Conservation (phyloP, 2,797 vertebrate species). For the Hipposideros larvatus region DNA sequence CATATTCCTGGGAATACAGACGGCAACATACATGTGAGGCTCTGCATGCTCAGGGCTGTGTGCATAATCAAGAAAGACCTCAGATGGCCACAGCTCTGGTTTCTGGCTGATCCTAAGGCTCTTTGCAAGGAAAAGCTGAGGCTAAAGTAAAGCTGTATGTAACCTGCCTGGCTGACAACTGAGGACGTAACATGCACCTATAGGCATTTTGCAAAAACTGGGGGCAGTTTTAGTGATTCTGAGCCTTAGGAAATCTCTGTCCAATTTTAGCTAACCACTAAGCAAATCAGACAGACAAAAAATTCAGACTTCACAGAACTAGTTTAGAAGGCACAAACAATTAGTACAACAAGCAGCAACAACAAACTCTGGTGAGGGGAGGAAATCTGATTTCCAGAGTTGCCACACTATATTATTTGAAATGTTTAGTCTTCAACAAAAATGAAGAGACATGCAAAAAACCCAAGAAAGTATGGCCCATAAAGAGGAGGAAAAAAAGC, state of each 20-base stretch:
- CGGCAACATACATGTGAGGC: neutral
- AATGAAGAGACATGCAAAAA: neutral
- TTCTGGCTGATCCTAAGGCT: neutral
- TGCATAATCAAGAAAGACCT: neutral
- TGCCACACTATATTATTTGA: neutral
- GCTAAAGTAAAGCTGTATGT: neutral
- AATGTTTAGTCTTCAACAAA: neutral
- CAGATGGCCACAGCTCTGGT: neutral
- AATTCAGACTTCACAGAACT: neutral
- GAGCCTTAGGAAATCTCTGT: neutral
- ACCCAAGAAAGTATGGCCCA: neutral
- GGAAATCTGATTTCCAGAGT: neutral
- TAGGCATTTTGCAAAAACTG: neutral
- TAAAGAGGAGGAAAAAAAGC: neutral
- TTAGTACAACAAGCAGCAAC: neutral
- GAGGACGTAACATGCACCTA: neutral
- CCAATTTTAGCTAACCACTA: neutral
- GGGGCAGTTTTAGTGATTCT: neutral
- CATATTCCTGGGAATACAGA: neutral
- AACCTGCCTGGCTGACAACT: neutral
- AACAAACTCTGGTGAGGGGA: neutral
- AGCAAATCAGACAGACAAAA: neutral
- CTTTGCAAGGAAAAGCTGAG: neutral
- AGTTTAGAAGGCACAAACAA: neutral
- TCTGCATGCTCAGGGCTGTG: neutral